A percentile compares a stretch with the other conserved stretches of the same genome.
Evolutionary conservation across 2,113 vertebrate species (phyloP).

Genomic region (Eclectus roratus): DNA sequence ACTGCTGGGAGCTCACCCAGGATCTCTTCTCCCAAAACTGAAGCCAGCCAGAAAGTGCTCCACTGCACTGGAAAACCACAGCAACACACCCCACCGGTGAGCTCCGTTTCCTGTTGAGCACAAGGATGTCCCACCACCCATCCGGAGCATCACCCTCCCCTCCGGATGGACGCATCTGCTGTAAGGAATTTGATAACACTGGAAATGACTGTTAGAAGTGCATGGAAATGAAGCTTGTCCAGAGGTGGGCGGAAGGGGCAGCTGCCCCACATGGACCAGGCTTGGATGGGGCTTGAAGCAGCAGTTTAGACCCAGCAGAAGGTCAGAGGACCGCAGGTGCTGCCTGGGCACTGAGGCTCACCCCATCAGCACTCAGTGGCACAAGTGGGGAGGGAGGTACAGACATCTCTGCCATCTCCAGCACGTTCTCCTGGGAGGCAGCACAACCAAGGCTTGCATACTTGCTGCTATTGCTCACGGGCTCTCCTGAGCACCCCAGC

Average conservation of each 20-base stretch:
- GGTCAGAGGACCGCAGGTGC: background rate
- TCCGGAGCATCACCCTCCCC: background rate
- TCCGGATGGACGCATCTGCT: background rate
- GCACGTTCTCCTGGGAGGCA: background rate
- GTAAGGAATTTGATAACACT: background rate
- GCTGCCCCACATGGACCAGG: accelerated
- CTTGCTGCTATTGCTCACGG: background rate
- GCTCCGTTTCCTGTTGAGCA: background rate
- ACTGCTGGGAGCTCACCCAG: background rate
- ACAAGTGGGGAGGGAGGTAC: accelerated
- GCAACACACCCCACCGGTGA: background rate
- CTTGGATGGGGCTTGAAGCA: background rate
- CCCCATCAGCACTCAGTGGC: accelerated
- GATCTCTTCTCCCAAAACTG: background rate
- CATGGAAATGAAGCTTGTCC: background rate
- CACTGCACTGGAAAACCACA: background rate
- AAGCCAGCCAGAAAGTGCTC: background rate
- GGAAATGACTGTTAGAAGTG: background rate
- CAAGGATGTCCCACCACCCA: background rate
- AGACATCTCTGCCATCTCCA: accelerated
- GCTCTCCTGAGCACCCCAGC: background rate
- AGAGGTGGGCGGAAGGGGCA: background rate
- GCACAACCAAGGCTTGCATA: background rate
- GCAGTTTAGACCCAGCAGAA: background rate
- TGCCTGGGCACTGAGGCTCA: accelerated